A percentile compares a stretch with the other conserved stretches of the same genome.
phyloP scores from a whole-genome alignment of 2,113 vertebrate genomes.

The Egretta garzetta region DNA sequence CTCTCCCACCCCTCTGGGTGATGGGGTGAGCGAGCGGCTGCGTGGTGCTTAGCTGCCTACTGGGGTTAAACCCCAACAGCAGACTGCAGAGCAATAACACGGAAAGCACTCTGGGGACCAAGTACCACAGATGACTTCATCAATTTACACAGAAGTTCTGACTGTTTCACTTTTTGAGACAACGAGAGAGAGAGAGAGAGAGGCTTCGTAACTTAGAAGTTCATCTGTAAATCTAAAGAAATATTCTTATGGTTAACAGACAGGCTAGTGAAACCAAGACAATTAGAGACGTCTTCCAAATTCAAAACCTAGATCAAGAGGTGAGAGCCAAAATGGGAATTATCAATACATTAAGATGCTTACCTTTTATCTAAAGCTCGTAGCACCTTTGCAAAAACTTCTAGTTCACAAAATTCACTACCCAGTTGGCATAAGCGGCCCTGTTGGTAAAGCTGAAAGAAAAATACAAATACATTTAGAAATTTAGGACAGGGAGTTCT shows the following conservation, averaged over 20 bases:
- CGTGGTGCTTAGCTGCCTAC: background rate
- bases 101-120: background rate
- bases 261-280: background rate
- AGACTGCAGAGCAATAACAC: no score
- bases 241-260: background rate
- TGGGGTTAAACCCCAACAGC: fast-evolving
- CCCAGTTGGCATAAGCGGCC: constrained; percentile 97
- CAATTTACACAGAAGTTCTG: background rate
- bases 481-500: background rate
- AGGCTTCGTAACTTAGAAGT: background rate
- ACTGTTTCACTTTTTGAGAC: background rate
- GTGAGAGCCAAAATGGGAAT: background rate
- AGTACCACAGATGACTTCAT: background rate
- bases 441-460: constrained; percentile 95
- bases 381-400: constrained; percentile 98
- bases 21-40: background rate
- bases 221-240: background rate
- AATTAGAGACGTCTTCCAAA: background rate
- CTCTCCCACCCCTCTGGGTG: background rate
- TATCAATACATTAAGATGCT: background rate
- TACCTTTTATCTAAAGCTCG: constrained; percentile 98
- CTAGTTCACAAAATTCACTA: constrained; percentile 98
- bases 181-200: background rate
- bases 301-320: background rate
- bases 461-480: background rate